Base-by-base conservation (phyloP, 2,113 vertebrate genomes). In the Peromyscus polionotus region DNA sequence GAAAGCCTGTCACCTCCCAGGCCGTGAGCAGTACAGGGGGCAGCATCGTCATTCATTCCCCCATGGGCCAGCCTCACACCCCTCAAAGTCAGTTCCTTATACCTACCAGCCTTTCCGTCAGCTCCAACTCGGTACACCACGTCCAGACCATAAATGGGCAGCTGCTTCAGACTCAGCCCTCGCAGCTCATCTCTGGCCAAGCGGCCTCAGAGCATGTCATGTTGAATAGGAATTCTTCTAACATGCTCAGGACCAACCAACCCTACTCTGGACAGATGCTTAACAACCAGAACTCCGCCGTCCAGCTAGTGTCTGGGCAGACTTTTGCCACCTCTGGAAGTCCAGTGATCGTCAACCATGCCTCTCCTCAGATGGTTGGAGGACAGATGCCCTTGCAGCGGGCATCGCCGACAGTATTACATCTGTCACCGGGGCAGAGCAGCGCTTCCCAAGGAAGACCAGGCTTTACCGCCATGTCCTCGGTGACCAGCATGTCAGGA, bases 221-320 rank as follows among this genome's bases (percentile, higher is more conserved):
- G 99, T 96, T 99, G 91, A 99, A 98, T 95, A 99, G 99, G 96
- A 99, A 98, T 93, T 98, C 99, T 54, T 96, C 99, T 72, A 98
- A 96, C 98, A 99, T 99, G 98, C 98, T 99, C 7, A 99, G 99
- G 98, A 98, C 99, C 98, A 98, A 98, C 90, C 99, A 99, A 95
- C 98, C 99, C 0, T 99, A 99, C 98, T 98, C 99, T 26, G 99
- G 99, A 87, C 98, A 99, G 96, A 99, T 99, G 93, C 98, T 99
- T 20, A 99, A 99, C 98, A 99, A 98, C 98, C 99, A 99, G 98
- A 99, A 99, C 51, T 87, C 99, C 24, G 98, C 99, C 33, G 99
- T 99, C 97, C 99, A 99, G 97, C 98, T 99, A 79, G 99, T 99
- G 90, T 98, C 99, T 0, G 99, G 99, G 86, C 99, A 99, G 97